Evolutionary conservation across 2,888 invertebrate genomes (phyloP), one percentile per base, ranked within the genome.

Genomic region (Megastigmus dorsalis): DNA sequence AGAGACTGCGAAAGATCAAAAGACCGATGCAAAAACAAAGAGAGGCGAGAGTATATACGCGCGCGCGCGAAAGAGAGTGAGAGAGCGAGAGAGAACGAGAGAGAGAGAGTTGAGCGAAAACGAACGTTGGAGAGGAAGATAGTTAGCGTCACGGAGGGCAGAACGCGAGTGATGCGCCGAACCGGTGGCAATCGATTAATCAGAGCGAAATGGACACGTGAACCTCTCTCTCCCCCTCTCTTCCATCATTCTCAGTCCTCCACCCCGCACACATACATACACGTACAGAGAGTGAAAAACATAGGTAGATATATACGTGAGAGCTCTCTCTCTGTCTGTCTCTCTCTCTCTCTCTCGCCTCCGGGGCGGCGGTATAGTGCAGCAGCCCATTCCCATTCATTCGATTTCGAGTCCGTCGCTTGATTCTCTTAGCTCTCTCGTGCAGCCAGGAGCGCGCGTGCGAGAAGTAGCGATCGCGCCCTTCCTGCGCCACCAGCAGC

Each of bases 151-250:
- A 50, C 38, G 23, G 43, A 60, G 30, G 4, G n/a, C 36, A 55
- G 36, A 20, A 30, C 3, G 57, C 26, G 23, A 57, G 26, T 13
- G 43, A 65, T 41, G 65, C 50, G 52, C 18, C 67, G 57, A 67
- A 45, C 52, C 30, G 30, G 30, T 43, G 38, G 41, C 38, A 52
- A 70, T 76, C 74, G 77, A 77, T 78, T 77, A 78, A 78, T 78
- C 75, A 79, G 69, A 76, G 60, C 70, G 63, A 70, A 77, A 77
- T 76, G 75, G 72, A 77, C 69, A 28, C 52, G 26, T 43, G 43
- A 62, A 38, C 15, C 52, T 9, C 41, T 15, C 45, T 45, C 1
- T 3, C 50, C n/a, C 13, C 10, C 18, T 28, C 33, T 66, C 63
- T 30, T 54, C 52, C 28, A 45, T 66, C 66, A 59, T 50, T 66